Evolutionary conservation across 1,140 invertebrate species (phyloP).

Genomic region (Leptopilina clavipes): DNA sequence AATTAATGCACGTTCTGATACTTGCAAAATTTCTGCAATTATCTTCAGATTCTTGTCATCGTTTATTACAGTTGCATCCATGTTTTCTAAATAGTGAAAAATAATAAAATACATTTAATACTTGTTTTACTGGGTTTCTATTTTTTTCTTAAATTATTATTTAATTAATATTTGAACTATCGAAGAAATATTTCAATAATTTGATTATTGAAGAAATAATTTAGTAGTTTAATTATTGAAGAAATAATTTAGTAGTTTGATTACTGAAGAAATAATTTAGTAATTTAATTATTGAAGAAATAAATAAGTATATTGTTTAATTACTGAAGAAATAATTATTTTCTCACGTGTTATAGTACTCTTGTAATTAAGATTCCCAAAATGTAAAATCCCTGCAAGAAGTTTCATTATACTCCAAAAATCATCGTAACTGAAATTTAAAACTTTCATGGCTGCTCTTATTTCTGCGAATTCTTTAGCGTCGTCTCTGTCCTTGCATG

Average conservation of each 20-base stretch:
- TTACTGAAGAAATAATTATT: not conserved
- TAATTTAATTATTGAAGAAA: no score
- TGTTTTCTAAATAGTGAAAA: conserved; percentile 76
- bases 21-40: conserved; percentile 82
- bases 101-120: no score
- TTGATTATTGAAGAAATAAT: no score
- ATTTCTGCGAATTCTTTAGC: conserved; percentile 90
- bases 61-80: conserved; percentile 87
- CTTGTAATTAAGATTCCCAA: conserved; percentile 93
- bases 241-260: no score
- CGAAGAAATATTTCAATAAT: no score
- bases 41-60: conserved; percentile 80
- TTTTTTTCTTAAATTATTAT: not conserved
- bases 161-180: no score
- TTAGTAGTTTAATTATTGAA: no score
- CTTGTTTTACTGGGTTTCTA: not conserved
- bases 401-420: conserved; percentile 90
- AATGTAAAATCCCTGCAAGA: conserved; percentile 88
- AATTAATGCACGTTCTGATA: conserved; percentile 81
- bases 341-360: conserved; percentile 78
- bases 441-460: conserved; percentile 91
- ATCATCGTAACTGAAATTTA: conserved; percentile 90
- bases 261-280: no score
- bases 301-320: no score
- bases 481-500: conserved; percentile 89